Evolutionary conservation across 2,113 vertebrate genomes (phyloP), one percentile per base, ranked within the genome.

Genomic region (Hipposideros armiger): DNA sequence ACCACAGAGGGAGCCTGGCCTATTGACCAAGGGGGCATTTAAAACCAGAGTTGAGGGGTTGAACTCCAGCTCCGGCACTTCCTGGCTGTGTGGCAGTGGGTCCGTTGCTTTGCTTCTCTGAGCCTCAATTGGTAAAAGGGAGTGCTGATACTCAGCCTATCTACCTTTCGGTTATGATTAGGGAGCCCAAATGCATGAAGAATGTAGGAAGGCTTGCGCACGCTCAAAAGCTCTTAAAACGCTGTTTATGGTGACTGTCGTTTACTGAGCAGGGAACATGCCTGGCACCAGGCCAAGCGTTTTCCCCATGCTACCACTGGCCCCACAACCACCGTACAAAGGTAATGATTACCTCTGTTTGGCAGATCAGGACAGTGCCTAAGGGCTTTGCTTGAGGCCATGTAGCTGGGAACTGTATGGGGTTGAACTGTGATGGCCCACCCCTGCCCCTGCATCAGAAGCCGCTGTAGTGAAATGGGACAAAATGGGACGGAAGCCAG

Each of bases 231-330:
- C 13, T 73, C 52, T 60, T 24, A 2, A 28, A 10, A 60, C 5
- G 28, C 70, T 58, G 32, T 42, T 62, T 8, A 3, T 2, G 15
- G 10, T 13, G 30, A 28, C 24, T 8, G 0, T 76, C 26, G 0
- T 11, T 32, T 14, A 11, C 52, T 26, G 5, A 40, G 30, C 24
- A 6, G 30, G 17, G 19, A n/a, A 11, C 3, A 16, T 0, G 83
- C 77, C 86, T 20, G 11, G 28, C 26, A 1, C 60, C 19, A 5
- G 36, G 42, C 58, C 36, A 10, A 54, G 7, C 36, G 2, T 60
- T 13, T 54, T 32, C 16, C 50, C 54, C 20, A 0, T 14, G 0
- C 3, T 1, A 6, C 40, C 8, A 0, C 20, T 10, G 17, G n/a
- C 62, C 50, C 5, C 17, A 5, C 5, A 7, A 1, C 26, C 84